A percentile compares a stretch with the other conserved stretches of the same genome.
Conservation (phyloP, 2,113 vertebrate genomes). For the Etheostoma cragini region DNA sequence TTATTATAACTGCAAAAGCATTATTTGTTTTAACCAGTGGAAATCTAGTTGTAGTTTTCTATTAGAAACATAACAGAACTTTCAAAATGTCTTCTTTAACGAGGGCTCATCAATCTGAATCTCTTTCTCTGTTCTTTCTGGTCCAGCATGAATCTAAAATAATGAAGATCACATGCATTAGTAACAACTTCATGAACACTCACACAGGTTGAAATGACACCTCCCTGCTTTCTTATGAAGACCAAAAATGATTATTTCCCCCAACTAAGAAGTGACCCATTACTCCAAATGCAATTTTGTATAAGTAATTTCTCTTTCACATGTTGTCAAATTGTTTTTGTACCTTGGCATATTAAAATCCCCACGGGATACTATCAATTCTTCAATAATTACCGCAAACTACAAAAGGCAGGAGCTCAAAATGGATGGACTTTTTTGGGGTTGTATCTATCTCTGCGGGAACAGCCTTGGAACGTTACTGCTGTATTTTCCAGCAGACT, state of each 20-base stretch:
- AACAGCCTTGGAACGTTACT: not conserved
- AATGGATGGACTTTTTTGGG: not conserved
- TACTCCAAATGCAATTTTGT: not conserved
- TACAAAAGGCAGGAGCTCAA: not conserved
- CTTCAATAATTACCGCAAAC: conserved; percentile 17
- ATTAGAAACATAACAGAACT: conserved; percentile 18
- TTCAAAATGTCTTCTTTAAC: conserved; percentile 20
- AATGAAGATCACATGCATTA: not conserved
- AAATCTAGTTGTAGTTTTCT: conserved; percentile 1
- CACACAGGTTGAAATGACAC: not conserved
- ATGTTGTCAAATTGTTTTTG: not conserved
- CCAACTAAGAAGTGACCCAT: not conserved
- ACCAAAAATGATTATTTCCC: not conserved
- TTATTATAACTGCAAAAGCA: not conserved
- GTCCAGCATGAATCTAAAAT: conserved; percentile 24
- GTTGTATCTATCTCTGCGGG: not conserved
- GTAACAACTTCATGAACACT: not conserved
- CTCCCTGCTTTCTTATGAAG: not conserved
- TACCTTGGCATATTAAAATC: not conserved
- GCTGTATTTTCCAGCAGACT: not conserved
- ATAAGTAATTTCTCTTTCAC: not conserved
- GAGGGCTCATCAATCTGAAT: conserved; percentile 17
- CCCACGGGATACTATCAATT: not conserved
- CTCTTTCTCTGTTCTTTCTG: not conserved
- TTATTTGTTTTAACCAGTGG: conserved; percentile 1